phyloP scores from a whole-genome alignment of 2,797 vertebrate species.

The Scolopax rusticola region DNA sequence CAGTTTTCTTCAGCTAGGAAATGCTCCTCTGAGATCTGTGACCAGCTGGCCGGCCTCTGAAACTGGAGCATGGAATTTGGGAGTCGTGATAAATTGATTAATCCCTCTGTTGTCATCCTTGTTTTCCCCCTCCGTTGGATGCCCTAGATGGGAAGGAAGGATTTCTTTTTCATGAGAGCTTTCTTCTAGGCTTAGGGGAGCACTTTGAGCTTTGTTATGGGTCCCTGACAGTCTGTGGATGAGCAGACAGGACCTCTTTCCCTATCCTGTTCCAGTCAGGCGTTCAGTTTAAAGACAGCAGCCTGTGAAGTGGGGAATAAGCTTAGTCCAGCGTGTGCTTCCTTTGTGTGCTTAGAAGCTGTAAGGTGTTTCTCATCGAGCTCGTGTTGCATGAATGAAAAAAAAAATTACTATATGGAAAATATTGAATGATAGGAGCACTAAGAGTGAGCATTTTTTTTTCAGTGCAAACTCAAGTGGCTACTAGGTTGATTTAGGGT shows the following conservation, averaged over 20 bases:
- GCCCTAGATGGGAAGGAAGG: neutral
- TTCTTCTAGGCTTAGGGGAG: neutral
- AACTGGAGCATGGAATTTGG: neutral
- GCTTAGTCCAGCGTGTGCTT: rapidly evolving
- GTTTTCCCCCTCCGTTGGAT: neutral
- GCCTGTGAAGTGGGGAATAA: neutral
- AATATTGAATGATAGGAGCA: neutral
- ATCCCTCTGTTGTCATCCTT: neutral
- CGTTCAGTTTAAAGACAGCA: neutral
- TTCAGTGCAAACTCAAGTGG: neutral
- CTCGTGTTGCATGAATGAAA: neutral
- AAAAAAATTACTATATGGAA: neutral
- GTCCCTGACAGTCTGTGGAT: neutral
- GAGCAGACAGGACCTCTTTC: neutral
- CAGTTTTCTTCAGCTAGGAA: neutral
- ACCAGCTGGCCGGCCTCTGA: neutral
- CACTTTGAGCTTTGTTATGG: rapidly evolving
- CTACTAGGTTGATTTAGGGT: neutral
- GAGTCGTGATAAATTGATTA: neutral
- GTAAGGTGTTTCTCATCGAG: neutral
- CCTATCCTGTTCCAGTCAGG: neutral
- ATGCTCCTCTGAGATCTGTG: neutral
- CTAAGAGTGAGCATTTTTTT: neutral
- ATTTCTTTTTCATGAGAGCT: neutral
- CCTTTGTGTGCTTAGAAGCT: rapidly evolving